A percentile compares a stretch with the other conserved stretches of the same genome.
Evolutionary conservation across 2,113 vertebrate species (phyloP).

Genomic region (Corythoichthys haematopterus): DNA sequence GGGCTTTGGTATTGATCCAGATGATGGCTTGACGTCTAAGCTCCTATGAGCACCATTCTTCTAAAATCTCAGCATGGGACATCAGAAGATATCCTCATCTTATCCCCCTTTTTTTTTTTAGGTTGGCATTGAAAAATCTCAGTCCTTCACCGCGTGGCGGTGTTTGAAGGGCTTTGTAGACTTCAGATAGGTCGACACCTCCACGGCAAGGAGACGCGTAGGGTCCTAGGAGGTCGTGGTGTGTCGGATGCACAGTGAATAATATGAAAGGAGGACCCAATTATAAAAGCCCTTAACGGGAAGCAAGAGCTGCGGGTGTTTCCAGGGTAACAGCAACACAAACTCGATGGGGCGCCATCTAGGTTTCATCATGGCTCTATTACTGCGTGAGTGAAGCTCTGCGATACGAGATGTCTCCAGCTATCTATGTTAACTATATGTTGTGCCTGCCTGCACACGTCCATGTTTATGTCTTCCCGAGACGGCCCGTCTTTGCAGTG

Average conservation of each 20-base stretch:
- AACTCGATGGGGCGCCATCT: slow-evolving; percentile 54
- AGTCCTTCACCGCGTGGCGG: slow-evolving; percentile 46
- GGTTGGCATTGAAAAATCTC: slow-evolving; percentile 27
- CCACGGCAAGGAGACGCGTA: slow-evolving; percentile 28
- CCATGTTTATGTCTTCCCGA: neutral
- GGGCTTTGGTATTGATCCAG: neutral
- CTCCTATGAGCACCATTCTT: neutral
- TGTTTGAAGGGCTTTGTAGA: slow-evolving; percentile 65
- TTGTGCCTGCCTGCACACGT: slow-evolving; percentile 38
- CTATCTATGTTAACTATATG: slow-evolving; percentile 41
- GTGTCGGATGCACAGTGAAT: slow-evolving; percentile 48
- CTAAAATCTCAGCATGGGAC: neutral
- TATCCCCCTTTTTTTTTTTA: slow-evolving; percentile 8
- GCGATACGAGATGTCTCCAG: slow-evolving; percentile 38
- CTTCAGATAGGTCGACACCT: slow-evolving; percentile 58
- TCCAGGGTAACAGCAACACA: slow-evolving; percentile 62
- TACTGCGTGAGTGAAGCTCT: slow-evolving; percentile 55
- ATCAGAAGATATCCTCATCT: neutral
- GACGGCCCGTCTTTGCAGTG: slow-evolving; percentile 15
- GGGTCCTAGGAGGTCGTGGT: slow-evolving; percentile 49
- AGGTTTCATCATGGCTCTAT: slow-evolving; percentile 65
- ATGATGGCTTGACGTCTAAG: neutral
- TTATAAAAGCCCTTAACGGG: slow-evolving; percentile 70
- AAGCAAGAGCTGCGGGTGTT: slow-evolving; percentile 58
- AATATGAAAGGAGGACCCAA: slow-evolving; percentile 72